These are phyloP conservation scores for Chaunax sp. DNA, from an alignment of 2,797 vertebrate genomes.

Conservation along the genomic window DNA sequence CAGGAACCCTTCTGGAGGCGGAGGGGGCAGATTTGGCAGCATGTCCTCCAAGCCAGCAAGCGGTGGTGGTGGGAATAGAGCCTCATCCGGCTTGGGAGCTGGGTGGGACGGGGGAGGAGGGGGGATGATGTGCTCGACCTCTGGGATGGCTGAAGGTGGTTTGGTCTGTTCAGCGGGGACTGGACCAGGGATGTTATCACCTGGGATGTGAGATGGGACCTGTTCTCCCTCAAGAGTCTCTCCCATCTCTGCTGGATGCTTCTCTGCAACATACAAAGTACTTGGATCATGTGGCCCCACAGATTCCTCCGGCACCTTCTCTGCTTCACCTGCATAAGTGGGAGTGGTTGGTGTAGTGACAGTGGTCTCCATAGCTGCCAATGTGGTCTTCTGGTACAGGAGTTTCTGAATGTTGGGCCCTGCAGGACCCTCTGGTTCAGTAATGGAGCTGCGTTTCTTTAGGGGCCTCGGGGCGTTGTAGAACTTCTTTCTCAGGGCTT, in stretches of 20 bases:
- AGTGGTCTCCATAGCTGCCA: constrained; percentile 94
- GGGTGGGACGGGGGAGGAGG: constrained; percentile 81
- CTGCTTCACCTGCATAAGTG: constrained; percentile 64
- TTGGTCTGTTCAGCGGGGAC: constrained; percentile 46
- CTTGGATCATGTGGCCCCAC: constrained; percentile 22
- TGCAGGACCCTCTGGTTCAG: constrained; percentile 93
- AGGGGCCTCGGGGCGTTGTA: constrained; percentile 93
- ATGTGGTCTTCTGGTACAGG: constrained; percentile 95
- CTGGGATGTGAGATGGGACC: constrained; percentile 60
- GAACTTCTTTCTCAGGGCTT: constrained; percentile 93
- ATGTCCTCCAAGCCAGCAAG: constrained; percentile 66
- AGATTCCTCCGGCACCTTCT: constrained; percentile 63
- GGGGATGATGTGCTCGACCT: constrained; percentile 74
- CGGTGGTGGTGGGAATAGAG: constrained; percentile 75
- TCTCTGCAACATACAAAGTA: constrained; percentile 41
- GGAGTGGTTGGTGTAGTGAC: constrained; percentile 77
- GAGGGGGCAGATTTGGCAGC: constrained; percentile 63
- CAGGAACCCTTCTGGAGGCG: constrained; percentile 86
- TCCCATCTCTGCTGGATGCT: constrained; percentile 40
- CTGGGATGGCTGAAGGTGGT: constrained; percentile 29
- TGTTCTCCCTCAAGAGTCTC: constrained; percentile 47
- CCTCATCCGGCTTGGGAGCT: constrained; percentile 81
- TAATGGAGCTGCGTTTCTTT: constrained; percentile 99
- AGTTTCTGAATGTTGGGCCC: constrained; percentile 99
- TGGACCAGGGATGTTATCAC: constrained; percentile 23